phyloP scores from a whole-genome alignment of 2,797 vertebrate species.

The Sebastes oblongus region DNA sequence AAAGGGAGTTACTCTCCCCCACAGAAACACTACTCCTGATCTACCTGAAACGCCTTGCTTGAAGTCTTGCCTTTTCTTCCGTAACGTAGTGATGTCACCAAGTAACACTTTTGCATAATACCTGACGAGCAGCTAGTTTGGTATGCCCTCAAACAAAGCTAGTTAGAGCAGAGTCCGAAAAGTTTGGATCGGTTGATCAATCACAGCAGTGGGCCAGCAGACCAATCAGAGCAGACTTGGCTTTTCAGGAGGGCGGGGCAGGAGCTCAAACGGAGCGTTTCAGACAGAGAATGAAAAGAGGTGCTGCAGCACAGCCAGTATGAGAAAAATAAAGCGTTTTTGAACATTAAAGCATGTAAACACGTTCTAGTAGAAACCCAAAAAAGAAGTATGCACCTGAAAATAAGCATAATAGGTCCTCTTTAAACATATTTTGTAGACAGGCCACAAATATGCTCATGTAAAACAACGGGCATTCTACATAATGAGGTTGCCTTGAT shows the following conservation, averaged over 20 bases:
- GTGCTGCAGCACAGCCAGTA: neutral
- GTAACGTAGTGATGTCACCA: too few relatives aligned
- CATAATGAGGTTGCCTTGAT: neutral
- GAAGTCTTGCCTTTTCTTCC: too few relatives aligned
- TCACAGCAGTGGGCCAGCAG: too few relatives aligned
- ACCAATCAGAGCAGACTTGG: too few relatives aligned
- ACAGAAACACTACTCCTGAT: too few relatives aligned
- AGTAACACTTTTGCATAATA: too few relatives aligned
- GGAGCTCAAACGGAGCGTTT: neutral
- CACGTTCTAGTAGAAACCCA: neutral
- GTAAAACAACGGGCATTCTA: neutral
- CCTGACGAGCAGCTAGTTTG: too few relatives aligned
- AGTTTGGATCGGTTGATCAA: too few relatives aligned
- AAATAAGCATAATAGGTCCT: neutral
- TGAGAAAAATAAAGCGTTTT: neutral
- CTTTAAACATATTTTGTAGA: neutral
- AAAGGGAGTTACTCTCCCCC: too few relatives aligned
- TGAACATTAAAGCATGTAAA: neutral
- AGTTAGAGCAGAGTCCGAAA: fast-evolving
- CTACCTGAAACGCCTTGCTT: too few relatives aligned
- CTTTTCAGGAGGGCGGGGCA: neutral
- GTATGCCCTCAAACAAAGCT: too few relatives aligned
- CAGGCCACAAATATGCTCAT: neutral
- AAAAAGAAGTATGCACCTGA: neutral
- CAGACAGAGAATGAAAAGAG: neutral